Evolutionary conservation across 2,113 vertebrate genomes (phyloP), one percentile per base, ranked within the genome.

Genomic region (Ophthalmolycus amberensis): DNA sequence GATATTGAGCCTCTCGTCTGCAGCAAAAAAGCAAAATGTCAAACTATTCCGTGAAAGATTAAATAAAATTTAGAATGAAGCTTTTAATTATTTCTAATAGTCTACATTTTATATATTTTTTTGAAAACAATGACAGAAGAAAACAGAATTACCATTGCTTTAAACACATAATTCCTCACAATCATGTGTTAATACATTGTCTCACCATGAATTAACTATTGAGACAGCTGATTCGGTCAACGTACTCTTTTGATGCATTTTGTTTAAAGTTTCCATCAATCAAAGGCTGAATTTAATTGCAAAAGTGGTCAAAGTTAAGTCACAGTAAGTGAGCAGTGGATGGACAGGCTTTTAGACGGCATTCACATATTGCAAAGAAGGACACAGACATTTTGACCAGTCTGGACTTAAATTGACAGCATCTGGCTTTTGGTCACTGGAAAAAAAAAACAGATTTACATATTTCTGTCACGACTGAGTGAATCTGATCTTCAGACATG

Each of bases 371-470:
- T 42, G 9, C 11, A 9, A 42, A 34, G 34, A 34, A 34, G 32
- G 32, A 34, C n/a, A 29, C 4, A 56, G 38, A 44, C 27, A 66
- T 32, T 12, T 60, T 4, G 59, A 63, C 52, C 0, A 0, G 20
- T 74, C 34, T 44, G 32, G 34, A 65, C 63, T 79, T 46, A 75
- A 85, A 85, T 83, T 83, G 67, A 46, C 73, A 50, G 82, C 32
- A 5, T 63, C 79, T 71, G 56, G 62, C 52, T 46, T 58, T 58
- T 1, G 22, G 71, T 67, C 54, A 27, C 50, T 58, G 58, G 80
- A 85, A 77, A 62, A 25, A 25, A 25, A 37, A 64, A 82, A 74
- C 42, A 75, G 71, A 90, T 91, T 91, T 75, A 71, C 81, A 77
- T 89, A 79, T 88, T 86, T 90, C 48, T 70, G 79, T 83, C 80